Percentiles rank a stretch among this genome's conserved stretches.
Evolutionary conservation across 2,888 invertebrate genomes (phyloP).

Genomic region (Melieria crassipennis): DNA sequence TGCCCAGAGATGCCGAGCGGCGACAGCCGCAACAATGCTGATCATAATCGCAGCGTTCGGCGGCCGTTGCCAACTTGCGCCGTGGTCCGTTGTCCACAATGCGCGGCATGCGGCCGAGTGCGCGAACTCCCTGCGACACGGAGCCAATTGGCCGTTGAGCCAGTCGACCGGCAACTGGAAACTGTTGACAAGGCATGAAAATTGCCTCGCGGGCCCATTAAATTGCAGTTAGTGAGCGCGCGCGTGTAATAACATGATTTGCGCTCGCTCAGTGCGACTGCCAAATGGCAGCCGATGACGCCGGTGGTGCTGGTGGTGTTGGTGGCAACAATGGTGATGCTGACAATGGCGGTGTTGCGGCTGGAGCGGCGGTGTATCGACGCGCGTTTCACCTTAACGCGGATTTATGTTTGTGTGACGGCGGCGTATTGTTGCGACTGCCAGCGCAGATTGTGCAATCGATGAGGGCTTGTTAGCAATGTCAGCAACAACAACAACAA

Average conservation of each 20-base stretch:
- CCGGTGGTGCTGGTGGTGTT: not conserved
- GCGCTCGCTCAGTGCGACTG: conserved; percentile 7
- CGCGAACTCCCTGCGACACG: too few species aligned
- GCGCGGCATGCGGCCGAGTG: too few species aligned
- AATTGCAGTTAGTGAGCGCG: conserved; percentile 35
- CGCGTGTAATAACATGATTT: conserved; percentile 37
- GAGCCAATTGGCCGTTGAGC: too few species aligned
- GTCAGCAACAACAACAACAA: conserved; percentile 6
- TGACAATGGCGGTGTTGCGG: not conserved
- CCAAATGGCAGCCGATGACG: conserved; percentile 26
- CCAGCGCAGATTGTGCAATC: conserved; percentile 3
- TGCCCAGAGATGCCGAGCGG: not conserved
- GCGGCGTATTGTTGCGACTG: not conserved
- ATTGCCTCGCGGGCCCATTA: conserved; percentile 35
- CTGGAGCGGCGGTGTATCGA: not conserved
- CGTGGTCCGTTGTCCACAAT: not conserved
- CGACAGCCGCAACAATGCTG: conserved; percentile 2
- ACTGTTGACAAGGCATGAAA: conserved; percentile 40
- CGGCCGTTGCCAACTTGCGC: not conserved
- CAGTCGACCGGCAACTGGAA: not conserved
- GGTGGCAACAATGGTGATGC: not conserved
- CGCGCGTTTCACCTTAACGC: not conserved
- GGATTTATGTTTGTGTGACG: not conserved
- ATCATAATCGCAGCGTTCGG: conserved; percentile 13
- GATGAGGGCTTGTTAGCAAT: conserved; percentile 16